Evolutionary conservation across 2,888 invertebrate species (phyloP).

Genomic region (Biston betularia): DNA sequence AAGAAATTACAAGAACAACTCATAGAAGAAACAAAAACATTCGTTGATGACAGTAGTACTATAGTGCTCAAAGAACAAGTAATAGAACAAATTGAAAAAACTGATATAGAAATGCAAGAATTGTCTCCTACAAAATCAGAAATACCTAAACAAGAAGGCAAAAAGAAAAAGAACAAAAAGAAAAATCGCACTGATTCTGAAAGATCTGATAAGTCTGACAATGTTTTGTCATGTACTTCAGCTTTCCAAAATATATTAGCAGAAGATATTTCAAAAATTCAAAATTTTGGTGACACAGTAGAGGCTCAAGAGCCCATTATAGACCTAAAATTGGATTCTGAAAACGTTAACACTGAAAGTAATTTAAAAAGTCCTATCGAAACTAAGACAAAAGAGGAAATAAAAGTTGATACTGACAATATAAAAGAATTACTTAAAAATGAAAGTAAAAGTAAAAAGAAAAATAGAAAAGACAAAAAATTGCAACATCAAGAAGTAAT

Average conservation of each 20-base stretch:
- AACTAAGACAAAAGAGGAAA: slow-evolving; percentile 14
- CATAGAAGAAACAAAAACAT: slow-evolving; percentile 29
- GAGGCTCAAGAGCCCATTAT: slow-evolving; percentile 12
- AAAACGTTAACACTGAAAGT: slow-evolving; percentile 21
- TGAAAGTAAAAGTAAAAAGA: slow-evolving; percentile 51
- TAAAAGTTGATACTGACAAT: slow-evolving; percentile 22
- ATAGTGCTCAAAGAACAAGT: slow-evolving; percentile 18
- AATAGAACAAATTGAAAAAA: slow-evolving; percentile 32
- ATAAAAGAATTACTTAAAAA: slow-evolving; percentile 15
- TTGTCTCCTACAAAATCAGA: slow-evolving; percentile 30
- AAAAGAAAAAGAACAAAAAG: slow-evolving; percentile 77
- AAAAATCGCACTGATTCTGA: slow-evolving; percentile 74
- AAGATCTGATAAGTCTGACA: slow-evolving; percentile 67
- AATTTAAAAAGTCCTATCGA: slow-evolving; percentile 11
- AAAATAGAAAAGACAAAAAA: slow-evolving; percentile 56
- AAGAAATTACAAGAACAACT: slow-evolving; percentile 56
- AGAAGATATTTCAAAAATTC: slow-evolving; percentile 41
- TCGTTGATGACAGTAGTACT: slow-evolving; percentile 34
- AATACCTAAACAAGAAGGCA: slow-evolving; percentile 54
- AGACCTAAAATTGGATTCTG: background rate
- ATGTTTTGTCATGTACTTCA: slow-evolving; percentile 60
- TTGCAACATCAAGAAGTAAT: slow-evolving; percentile 36
- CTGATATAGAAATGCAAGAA: slow-evolving; percentile 34
- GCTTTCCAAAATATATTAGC: slow-evolving; percentile 66
- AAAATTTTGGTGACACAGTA: slow-evolving; percentile 31